Percentiles rank a stretch among this genome's conserved stretches.
Evolutionary conservation across 2,113 vertebrate species (phyloP).

Genomic region (Aramus guarauna): DNA sequence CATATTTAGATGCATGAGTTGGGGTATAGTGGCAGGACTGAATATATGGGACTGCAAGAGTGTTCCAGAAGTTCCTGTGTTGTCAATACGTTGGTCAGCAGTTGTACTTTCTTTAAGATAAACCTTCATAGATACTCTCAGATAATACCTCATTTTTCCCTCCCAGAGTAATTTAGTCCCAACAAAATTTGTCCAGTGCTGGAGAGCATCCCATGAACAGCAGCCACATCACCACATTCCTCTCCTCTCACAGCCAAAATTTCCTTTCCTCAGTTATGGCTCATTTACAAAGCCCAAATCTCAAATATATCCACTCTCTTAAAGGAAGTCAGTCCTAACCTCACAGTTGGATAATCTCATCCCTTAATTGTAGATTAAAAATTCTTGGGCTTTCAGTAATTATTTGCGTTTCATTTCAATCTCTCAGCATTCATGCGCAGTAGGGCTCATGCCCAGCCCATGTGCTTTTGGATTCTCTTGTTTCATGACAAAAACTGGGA

Average conservation of each 20-base stretch:
- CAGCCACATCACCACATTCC: background rate
- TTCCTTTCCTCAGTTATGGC: background rate
- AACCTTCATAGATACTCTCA: background rate
- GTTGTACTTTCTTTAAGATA: background rate
- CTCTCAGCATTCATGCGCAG: background rate
- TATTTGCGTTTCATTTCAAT: background rate
- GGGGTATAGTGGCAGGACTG: background rate
- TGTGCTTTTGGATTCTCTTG: background rate
- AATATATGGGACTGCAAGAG: background rate
- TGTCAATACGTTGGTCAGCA: background rate
- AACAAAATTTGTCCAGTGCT: background rate
- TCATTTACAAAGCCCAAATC: background rate
- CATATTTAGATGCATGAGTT: background rate
- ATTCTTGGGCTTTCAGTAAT: background rate
- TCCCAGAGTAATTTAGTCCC: background rate
- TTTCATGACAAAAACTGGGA: background rate
- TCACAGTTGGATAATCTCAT: background rate
- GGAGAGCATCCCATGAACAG: background rate
- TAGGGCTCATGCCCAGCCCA: background rate
- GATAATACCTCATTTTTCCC: background rate
- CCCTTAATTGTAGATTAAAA: background rate
- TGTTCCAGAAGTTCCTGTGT: background rate
- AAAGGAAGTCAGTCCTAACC: background rate
- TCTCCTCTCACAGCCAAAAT: background rate
- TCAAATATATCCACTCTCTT: background rate